phyloP scores from a whole-genome alignment of 1,140 invertebrate species.

The Drosophila tani region DNA sequence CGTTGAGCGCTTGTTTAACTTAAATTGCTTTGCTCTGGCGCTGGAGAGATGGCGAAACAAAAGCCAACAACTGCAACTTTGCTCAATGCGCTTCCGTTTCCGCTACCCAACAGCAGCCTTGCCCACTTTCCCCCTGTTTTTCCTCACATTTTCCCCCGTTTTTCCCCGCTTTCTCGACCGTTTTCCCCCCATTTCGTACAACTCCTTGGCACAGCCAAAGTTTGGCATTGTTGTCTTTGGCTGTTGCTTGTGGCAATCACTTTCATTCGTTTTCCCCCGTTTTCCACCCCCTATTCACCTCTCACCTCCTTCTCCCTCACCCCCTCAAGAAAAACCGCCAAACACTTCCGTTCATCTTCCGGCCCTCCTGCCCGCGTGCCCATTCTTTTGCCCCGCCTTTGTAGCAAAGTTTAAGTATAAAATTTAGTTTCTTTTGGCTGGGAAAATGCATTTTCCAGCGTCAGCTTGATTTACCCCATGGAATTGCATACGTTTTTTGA shows the following conservation, averaged over 20 bases:
- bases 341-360: slow-evolving; percentile 66
- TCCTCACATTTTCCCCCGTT: background rate
- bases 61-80: slow-evolving; percentile 79
- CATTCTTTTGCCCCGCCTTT: slow-evolving; percentile 19
- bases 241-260: slow-evolving; percentile 76
- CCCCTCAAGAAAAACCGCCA: slow-evolving; percentile 62
- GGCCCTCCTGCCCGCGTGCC: slow-evolving; percentile 16
- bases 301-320: background rate
- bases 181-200: slow-evolving; percentile 9
- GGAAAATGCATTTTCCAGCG: slow-evolving; percentile 66
- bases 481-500: slow-evolving; percentile 80
- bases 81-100: slow-evolving; percentile 82
- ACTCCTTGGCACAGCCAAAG: slow-evolving; percentile 57
- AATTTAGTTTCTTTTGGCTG: slow-evolving; percentile 57
- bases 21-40: slow-evolving; percentile 74
- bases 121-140: background rate
- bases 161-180: background rate
- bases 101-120: slow-evolving; percentile 47
- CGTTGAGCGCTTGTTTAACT: slow-evolving; percentile 75
- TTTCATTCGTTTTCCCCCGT: slow-evolving; percentile 56
- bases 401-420: slow-evolving; percentile 66
- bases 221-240: slow-evolving; percentile 82
- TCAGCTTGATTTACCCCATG: slow-evolving; percentile 66
- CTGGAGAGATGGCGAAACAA: slow-evolving; percentile 68
- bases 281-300: background rate